phyloP scores from a whole-genome alignment of 2,113 vertebrate genomes.

The Calyptomena viridis region DNA sequence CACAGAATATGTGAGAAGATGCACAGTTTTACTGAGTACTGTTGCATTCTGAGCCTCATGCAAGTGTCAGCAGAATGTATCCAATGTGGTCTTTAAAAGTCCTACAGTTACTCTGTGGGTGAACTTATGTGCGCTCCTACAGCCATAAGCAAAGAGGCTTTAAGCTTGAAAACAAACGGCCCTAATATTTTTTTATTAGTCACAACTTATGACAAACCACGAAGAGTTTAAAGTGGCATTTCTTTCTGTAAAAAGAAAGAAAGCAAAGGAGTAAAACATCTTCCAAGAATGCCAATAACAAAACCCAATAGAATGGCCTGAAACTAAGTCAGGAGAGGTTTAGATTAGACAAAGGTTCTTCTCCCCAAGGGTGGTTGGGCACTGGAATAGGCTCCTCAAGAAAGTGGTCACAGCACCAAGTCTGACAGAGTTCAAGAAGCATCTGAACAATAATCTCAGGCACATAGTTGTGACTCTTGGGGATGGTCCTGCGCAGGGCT shows the following conservation, averaged over 20 bases:
- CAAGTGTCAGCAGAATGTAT: neutral
- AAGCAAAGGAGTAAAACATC: neutral
- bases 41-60: neutral
- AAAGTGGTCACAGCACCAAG: neutral
- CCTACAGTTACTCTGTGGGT: neutral
- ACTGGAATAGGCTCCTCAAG: neutral
- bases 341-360: neutral
- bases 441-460: neutral
- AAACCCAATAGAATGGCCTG: neutral
- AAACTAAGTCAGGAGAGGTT: neutral
- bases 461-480: neutral
- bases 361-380: neutral
- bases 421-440: neutral
- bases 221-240: neutral
- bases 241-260: neutral
- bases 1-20: neutral
- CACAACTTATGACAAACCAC: neutral
- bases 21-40: neutral
- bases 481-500: neutral
- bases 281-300: neutral
- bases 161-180: neutral
- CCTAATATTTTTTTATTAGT: too few species aligned
- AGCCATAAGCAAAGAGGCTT: neutral
- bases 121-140: neutral
- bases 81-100: neutral